Percentiles rank a stretch among this genome's conserved stretches.
Evolutionary conservation across 2,888 invertebrate species (phyloP).

Genomic region (Apamea anceps): DNA sequence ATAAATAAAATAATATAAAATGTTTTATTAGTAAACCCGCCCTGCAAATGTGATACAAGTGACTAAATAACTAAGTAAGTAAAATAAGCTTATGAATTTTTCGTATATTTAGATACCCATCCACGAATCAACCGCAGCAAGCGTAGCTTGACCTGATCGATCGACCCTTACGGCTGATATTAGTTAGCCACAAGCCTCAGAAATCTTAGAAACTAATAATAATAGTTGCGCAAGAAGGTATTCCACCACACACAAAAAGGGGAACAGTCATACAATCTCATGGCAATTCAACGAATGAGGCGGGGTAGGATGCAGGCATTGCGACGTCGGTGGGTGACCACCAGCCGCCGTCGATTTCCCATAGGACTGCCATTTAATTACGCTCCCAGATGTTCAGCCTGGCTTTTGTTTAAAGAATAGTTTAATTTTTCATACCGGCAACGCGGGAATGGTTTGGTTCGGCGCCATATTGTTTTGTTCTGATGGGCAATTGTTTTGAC

Average conservation of each 20-base stretch:
- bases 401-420: slow-evolving; percentile 67
- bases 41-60: too few species aligned
- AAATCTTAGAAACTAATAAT: background rate
- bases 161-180: too few species aligned
- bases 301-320: slow-evolving; percentile 26
- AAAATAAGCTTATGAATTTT: too few species aligned
- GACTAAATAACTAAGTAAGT: too few species aligned
- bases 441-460: slow-evolving; percentile 35
- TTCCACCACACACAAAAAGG: slow-evolving; percentile 7
- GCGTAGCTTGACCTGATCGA: background rate
- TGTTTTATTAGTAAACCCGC: background rate
- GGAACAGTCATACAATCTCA: slow-evolving; percentile 17
- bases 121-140: background rate
- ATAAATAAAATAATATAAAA: too few species aligned
- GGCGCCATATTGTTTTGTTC: slow-evolving; percentile 45
- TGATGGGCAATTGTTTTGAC: slow-evolving; percentile 24
- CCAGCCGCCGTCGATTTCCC: slow-evolving; percentile 65
- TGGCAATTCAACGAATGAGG: slow-evolving; percentile 19
- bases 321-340: slow-evolving; percentile 60
- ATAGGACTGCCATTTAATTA: slow-evolving; percentile 66
- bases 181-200: too few species aligned
- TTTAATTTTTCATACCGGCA: slow-evolving; percentile 64
- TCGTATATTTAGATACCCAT: background rate
- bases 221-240: background rate
- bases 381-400: slow-evolving; percentile 56